Evolutionary conservation across 37 sponge, comb jelly and placozoan genomes (phyloP).

Genomic region (Beroe ovata): DNA sequence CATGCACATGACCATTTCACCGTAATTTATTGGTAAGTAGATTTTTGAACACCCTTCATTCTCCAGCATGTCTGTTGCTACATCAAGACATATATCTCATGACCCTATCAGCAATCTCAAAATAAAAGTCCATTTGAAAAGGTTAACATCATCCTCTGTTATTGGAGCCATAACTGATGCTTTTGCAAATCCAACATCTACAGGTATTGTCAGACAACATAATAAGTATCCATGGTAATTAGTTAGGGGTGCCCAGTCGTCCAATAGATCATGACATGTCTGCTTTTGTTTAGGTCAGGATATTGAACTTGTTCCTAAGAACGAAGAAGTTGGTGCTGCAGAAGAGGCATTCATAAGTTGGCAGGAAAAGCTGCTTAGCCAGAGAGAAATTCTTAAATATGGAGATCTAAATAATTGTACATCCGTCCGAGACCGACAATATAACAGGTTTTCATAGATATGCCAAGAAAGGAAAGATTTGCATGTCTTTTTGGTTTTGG

Average conservation of each 20-base stretch:
- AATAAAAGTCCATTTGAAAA: slow-evolving; percentile 18
- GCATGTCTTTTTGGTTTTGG: neutral
- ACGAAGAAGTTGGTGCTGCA: slow-evolving; percentile 32
- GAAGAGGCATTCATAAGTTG: slow-evolving; percentile 11
- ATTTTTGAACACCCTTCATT: neutral
- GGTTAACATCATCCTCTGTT: slow-evolving; percentile 31
- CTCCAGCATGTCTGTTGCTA: slow-evolving; percentile 1
- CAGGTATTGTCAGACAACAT: too few species aligned
- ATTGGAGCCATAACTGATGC: slow-evolving; percentile 20
- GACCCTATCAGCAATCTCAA: slow-evolving; percentile 41
- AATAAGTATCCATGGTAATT: too few species aligned
- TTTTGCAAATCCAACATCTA: slow-evolving; percentile 18
- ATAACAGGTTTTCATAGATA: slow-evolving; percentile 1
- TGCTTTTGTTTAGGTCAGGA: slow-evolving; percentile 17
- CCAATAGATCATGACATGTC: too few species aligned
- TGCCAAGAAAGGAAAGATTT: too few species aligned
- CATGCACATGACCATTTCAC: too few species aligned
- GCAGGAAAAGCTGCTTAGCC: slow-evolving; percentile 55
- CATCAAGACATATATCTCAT: slow-evolving; percentile 49
- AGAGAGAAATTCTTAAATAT: slow-evolving; percentile 14
- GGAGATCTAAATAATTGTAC: slow-evolving; percentile 50
- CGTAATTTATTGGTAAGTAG: too few species aligned
- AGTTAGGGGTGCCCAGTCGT: too few species aligned
- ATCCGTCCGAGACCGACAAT: slow-evolving; percentile 22
- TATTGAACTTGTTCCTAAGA: neutral